These are phyloP conservation scores for Deilephila elpenor DNA, from an alignment of 2,888 invertebrate genomes.

Conservation along the genomic window DNA sequence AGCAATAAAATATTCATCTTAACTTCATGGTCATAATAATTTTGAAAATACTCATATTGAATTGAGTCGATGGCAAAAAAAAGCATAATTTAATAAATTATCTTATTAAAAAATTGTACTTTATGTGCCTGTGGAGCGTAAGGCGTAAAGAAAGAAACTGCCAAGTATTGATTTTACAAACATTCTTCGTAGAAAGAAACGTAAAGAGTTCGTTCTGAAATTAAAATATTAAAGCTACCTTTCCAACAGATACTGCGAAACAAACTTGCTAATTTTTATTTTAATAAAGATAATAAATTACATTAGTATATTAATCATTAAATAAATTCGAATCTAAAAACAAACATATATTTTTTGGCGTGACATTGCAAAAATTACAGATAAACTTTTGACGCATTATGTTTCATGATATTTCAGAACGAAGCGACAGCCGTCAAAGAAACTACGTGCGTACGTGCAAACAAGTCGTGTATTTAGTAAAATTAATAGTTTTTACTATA, in stretches of 20 bases:
- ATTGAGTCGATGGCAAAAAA: too few species aligned
- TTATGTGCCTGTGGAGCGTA: too few species aligned
- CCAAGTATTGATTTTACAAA: not conserved
- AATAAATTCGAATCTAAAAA: not conserved
- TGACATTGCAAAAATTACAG: constrained; percentile 15
- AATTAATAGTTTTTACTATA: constrained; percentile 44
- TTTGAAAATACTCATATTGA: too few species aligned
- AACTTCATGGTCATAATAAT: too few species aligned
- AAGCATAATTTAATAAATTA: too few species aligned
- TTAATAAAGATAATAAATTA: too few species aligned
- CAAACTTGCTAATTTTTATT: too few species aligned
- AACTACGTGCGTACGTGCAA: constrained; percentile 61
- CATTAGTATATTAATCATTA: not conserved
- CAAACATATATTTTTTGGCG: not conserved
- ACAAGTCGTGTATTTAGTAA: constrained; percentile 57
- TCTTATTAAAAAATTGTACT: too few species aligned
- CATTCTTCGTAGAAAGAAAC: constrained; percentile 26
- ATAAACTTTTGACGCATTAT: constrained; percentile 36
- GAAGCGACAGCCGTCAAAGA: constrained; percentile 48
- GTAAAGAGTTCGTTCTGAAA: constrained; percentile 32
- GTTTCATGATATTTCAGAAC: constrained; percentile 48
- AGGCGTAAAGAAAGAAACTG: too few species aligned
- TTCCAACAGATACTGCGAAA: too few species aligned
- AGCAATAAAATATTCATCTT: too few species aligned
- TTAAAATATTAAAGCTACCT: not conserved